Percentiles rank a stretch among this genome's conserved stretches.
These are phyloP conservation scores for Microtus ochrogaster DNA, from an alignment of 2,113 vertebrate genomes.

Conservation along the genomic window DNA sequence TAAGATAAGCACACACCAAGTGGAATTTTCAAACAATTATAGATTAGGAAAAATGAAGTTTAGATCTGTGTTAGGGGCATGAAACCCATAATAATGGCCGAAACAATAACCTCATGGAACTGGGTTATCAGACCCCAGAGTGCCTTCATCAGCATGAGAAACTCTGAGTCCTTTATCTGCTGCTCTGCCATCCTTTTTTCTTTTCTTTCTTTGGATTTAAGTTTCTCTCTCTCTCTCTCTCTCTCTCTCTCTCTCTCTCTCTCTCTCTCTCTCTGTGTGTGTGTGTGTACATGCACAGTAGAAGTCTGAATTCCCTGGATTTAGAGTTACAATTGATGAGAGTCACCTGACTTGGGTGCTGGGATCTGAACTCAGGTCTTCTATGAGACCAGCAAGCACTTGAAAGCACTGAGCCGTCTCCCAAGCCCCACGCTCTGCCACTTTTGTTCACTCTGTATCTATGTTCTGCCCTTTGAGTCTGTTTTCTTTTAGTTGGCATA, in stretches of 20 bases:
- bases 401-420: not conserved
- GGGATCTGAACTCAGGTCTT: not conserved
- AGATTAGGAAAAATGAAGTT: conserved; percentile 26
- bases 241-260: too few species aligned
- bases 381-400: not conserved
- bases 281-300: too few species aligned
- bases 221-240: too few species aligned
- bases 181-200: not conserved
- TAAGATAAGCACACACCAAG: not conserved
- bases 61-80: not conserved
- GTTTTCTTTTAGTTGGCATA: conserved; percentile 9
- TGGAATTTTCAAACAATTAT: conserved; percentile 42
- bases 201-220: too few species aligned
- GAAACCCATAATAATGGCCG: not conserved
- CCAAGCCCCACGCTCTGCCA: not conserved
- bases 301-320: not conserved
- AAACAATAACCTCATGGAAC: not conserved
- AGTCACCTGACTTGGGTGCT: not conserved
- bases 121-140: not conserved
- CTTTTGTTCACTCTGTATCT: not conserved
- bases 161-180: not conserved
- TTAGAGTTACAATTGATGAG: not conserved
- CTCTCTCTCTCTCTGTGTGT: too few species aligned
- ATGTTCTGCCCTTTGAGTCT: not conserved
- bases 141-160: not conserved